Evolutionary conservation across 2,113 vertebrate genomes (phyloP).

Genomic region (Spizaetus ornatus): DNA sequence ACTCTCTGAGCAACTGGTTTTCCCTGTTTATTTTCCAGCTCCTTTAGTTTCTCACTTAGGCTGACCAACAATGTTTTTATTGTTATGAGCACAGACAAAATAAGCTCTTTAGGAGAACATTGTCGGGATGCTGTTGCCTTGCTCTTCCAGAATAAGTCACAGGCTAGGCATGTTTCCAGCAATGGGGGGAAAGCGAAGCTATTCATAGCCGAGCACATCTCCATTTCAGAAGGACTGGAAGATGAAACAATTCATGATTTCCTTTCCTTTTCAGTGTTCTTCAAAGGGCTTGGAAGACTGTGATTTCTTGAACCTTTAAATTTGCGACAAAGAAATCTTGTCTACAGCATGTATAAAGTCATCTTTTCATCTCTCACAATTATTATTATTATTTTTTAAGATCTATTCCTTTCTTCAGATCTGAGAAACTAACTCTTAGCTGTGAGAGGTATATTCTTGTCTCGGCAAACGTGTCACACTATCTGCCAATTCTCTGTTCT

Average conservation of each 20-base stretch:
- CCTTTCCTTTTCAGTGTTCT: background rate
- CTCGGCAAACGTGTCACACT: background rate
- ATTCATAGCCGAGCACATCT: background rate
- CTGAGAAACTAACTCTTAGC: background rate
- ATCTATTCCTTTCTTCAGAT: background rate
- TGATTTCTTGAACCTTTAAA: background rate
- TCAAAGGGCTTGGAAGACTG: constrained; percentile 3
- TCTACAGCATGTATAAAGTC: background rate
- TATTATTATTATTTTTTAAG: constrained; percentile 4
- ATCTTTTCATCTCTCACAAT: background rate
- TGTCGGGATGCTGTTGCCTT: background rate
- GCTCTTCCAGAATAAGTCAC: background rate
- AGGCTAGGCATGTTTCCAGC: background rate
- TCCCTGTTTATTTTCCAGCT: background rate
- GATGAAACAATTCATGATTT: constrained; percentile 21
- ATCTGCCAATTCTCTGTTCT: background rate
- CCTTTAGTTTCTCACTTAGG: background rate
- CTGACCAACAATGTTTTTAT: background rate
- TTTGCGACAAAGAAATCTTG: background rate
- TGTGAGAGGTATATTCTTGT: background rate
- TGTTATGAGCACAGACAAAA: background rate
- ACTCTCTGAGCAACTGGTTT: background rate
- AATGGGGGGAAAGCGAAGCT: background rate
- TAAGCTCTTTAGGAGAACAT: background rate
- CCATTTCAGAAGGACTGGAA: constrained; percentile 35